These are phyloP conservation scores for Anthopleura sola DNA, from an alignment of 64 coral and sea anemone genomes.

Conservation along the genomic window DNA sequence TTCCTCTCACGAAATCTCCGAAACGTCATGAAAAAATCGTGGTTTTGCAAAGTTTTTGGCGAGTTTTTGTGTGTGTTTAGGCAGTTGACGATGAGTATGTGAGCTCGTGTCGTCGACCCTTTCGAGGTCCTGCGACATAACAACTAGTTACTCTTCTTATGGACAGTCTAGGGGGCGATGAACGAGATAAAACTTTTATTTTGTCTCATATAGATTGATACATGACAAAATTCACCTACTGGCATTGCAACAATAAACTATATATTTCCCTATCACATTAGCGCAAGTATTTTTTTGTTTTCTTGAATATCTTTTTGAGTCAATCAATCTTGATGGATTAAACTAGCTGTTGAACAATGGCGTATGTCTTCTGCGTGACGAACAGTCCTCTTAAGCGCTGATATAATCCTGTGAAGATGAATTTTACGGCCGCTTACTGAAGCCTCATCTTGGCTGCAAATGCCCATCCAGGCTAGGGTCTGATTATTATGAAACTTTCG, in stretches of 20 bases:
- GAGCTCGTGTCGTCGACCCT: slow-evolving; percentile 21
- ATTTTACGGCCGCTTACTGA: not conserved
- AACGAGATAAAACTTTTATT: slow-evolving; percentile 4
- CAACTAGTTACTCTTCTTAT: slow-evolving; percentile 18
- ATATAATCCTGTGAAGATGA: not conserved
- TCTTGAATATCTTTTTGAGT: slow-evolving; percentile 2
- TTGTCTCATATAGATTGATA: not conserved
- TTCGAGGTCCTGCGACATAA: slow-evolving; percentile 20
- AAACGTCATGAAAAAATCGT: not conserved
- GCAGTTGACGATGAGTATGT: slow-evolving; percentile 2
- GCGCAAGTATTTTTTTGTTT: not conserved
- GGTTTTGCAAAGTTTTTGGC: not conserved
- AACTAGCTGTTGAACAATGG: slow-evolving; percentile 2
- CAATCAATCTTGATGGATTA: slow-evolving; percentile 12
- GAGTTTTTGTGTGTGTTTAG: not conserved
- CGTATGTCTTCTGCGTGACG: slow-evolving; percentile 8
- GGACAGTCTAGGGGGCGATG: not conserved
- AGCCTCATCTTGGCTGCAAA: not conserved
- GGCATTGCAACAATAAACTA: not conserved
- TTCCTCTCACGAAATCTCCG: not conserved
- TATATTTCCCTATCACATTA: not conserved
- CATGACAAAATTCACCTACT: not conserved
- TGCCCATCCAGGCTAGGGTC: not conserved
- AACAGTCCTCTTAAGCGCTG: not conserved
- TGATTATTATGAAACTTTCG: not conserved